Percentiles rank a stretch among this genome's conserved stretches.
phyloP scores from a whole-genome alignment of 2,113 vertebrate genomes.

The Amia ocellicauda region DNA sequence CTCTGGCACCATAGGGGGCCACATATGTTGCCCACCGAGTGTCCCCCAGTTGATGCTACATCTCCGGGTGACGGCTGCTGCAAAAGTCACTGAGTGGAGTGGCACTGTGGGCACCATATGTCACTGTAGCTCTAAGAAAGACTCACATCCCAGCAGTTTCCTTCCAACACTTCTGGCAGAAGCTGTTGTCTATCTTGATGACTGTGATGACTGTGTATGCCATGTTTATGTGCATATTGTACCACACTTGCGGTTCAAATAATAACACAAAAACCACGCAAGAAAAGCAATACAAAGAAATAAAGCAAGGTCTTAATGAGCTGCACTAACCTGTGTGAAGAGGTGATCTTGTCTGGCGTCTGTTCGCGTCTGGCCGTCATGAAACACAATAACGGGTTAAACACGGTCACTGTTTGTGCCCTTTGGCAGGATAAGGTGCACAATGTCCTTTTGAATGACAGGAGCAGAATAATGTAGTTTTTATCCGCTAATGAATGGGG shows the following conservation, averaged over 20 bases:
- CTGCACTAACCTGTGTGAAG: no score
- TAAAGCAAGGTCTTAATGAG: no score
- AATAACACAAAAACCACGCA: no score
- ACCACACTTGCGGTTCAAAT: no score
- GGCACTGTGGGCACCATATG: slow-evolving; percentile 21
- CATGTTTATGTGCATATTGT: neutral
- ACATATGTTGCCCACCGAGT: neutral
- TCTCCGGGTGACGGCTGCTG: slow-evolving; percentile 3
- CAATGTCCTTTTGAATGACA: no score
- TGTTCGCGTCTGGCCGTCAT: no score
- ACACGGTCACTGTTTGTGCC: no score
- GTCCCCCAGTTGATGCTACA: neutral
- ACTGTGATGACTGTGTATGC: neutral
- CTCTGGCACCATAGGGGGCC: neutral
- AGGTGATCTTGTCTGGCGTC: no score
- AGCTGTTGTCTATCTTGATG: neutral
- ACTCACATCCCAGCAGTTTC: neutral
- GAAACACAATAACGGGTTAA: no score
- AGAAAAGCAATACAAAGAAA: neutral
- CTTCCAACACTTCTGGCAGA: neutral
- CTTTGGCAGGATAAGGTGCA: no score
- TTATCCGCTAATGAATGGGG: no score
- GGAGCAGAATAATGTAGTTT: no score
- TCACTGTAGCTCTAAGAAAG: neutral
- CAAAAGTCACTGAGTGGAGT: neutral